Base-by-base conservation (phyloP, 2,888 invertebrate genomes). In the Stramonita haemastoma region DNA sequence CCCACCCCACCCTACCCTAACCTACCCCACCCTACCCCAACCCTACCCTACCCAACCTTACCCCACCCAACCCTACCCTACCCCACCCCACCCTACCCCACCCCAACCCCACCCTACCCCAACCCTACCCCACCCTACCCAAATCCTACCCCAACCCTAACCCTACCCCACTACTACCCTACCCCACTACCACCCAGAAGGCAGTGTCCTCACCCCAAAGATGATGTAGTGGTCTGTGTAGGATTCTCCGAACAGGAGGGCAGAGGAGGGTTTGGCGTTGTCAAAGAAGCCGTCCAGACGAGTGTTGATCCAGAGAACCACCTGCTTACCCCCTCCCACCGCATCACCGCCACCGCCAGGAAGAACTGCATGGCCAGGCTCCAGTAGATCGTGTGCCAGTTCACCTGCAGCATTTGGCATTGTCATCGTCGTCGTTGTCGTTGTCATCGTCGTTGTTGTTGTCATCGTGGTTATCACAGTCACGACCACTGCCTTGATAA, bases 311-410 rank as follows among this genome's bases (percentile, higher is more conserved):
- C 98, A 98, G 87, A 97, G 94, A 91, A 98, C 97, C 6, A 98
- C 97, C 0, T 96, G 95, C 70, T 98, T 96, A 1, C 95, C 95
- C 84, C 90, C 91, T 88, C 4, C 84, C 94, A 94, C 79, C 92
- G 86, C 29, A 95, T 91, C 26, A 94, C 92, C 8, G 94, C 77
- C 26, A 94, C 90, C 17, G 95, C 95, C 90, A 99, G 97, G 0
- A 97, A 85, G 94, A 98, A 98, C 96, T 99, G 99, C 6, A 98
- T 96, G 0, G 97, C 96, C 19, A 98, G 96, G 0, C 98, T 99
- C 94, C 97, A 97, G 57, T 97, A 94, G 0, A 99, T 98, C 0
- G 97, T 97, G 17, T 97, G 97, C 98, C 98, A 96, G 85, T 93
- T 93, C 57, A 96, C 95, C 96, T 96, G 90, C 36, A 86, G 87